Conservation (phyloP, 2,888 invertebrate genomes). For the Mimachlamys varia region DNA sequence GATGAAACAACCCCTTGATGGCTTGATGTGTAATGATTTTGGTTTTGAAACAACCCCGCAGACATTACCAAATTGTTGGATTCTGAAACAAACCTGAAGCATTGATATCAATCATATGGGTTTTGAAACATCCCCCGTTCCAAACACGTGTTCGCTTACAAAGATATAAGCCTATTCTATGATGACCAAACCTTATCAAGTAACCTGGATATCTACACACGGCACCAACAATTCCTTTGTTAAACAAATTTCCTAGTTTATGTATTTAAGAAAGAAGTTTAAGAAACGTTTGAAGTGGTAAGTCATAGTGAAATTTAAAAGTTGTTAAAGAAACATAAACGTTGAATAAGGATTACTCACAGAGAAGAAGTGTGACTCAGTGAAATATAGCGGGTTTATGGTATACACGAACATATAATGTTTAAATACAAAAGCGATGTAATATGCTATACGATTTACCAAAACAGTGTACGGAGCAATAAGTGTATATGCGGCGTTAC, state of each 20-base stretch:
- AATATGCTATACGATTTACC: not conserved
- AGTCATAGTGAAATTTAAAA: not conserved
- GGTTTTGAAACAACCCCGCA: not conserved
- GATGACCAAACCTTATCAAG: not conserved
- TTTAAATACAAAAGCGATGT: not conserved
- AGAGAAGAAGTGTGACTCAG: not conserved
- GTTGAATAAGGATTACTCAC: slow-evolving; percentile 11
- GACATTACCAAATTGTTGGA: not conserved
- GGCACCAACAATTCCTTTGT: not conserved
- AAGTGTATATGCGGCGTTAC: not conserved
- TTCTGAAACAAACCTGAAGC: not conserved
- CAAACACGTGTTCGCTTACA: not conserved
- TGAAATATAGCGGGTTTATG: not conserved
- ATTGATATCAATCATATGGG: not conserved
- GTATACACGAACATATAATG: slow-evolving; percentile 1
- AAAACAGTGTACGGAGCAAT: not conserved
- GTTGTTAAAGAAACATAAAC: not conserved
- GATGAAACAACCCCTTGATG: too few species aligned
- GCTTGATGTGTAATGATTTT: too few species aligned
- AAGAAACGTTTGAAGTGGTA: slow-evolving; percentile 8
- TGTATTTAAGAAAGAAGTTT: not conserved
- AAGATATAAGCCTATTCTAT: not conserved
- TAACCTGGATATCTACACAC: not conserved
- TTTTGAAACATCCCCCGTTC: not conserved
- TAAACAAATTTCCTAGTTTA: not conserved